Base-by-base conservation (phyloP, 1,140 invertebrate genomes). In the Holotrichia oblita region DNA sequence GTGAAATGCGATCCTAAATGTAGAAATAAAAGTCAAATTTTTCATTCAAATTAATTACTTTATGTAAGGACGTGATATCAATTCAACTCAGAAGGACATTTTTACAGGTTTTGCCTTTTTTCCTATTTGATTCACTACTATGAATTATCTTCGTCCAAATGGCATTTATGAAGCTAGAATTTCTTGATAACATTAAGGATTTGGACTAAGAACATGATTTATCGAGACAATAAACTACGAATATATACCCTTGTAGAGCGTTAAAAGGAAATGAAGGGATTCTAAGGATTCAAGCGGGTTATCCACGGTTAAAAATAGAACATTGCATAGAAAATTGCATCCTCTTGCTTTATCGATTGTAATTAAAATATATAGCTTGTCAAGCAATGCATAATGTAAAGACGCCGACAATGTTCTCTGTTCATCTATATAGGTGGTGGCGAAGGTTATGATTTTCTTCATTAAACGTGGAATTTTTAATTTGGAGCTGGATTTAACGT, bases 231-330 rank as follows among this genome's bases (percentile, higher is more conserved):
- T 55, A 17, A 55, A 55, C 48, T 55, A n/a, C n/a, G 17, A 55
- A 55, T 55, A 55, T 55, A 14, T n/a, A n/a, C 48, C 48, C 2
- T 17, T 6, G 14, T 55, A 55, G 17, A 17, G n/a, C 48, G 48
- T 55, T 55, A 55, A 34, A 34, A 55, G 48, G 48, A 55, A 55
- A 55, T 55, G 48, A 55, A 55, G 48, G 12, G 17, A 55, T 55
- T 55, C 48, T 55, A 55, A 55, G 48, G 48, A 55, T 55, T 55
- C 48, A n/a, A 17, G 48, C 48, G 17, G 14, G 48, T 55, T 17
- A 55, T 3, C n/a, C 14, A 17, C 3, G 48, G 48, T 55, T 55
- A 55, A 55, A 55, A 55, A 55, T 55, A 55, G 48, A 55, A n/a
- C n/a, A 17, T 55, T 17, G 48, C 48, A 55, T 55, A 55, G 48